A percentile compares a stretch with the other conserved stretches of the same genome.
phyloP scores from a whole-genome alignment of 1,140 invertebrate genomes.

The Cydia fagiglandana region DNA sequence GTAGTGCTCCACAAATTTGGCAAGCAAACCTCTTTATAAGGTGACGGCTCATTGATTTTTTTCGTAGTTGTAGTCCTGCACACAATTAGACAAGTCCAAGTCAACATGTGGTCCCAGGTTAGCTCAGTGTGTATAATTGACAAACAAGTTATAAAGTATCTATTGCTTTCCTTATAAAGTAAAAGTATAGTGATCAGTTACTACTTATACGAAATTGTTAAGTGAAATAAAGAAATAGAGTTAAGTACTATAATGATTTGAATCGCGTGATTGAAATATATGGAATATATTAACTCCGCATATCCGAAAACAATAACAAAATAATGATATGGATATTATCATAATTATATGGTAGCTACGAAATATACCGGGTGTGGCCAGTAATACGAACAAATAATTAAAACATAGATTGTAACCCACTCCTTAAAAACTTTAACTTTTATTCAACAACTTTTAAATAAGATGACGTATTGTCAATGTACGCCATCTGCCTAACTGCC shows the following conservation, averaged over 20 bases:
- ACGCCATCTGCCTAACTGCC: too few relatives aligned
- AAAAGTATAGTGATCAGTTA: not conserved
- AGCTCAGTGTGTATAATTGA: not conserved
- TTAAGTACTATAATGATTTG: too few relatives aligned
- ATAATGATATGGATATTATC: not conserved
- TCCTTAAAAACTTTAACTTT: too few relatives aligned
- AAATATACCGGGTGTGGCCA: too few relatives aligned
- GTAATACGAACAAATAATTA: too few relatives aligned
- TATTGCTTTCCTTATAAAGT: conserved; percentile 2
- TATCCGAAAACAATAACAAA: not conserved
- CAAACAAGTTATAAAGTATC: not conserved
- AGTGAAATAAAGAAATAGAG: too few relatives aligned
- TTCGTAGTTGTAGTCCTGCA: conserved; percentile 41
- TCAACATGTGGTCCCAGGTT: conserved; percentile 51
- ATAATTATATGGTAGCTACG: too few relatives aligned
- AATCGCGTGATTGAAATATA: too few relatives aligned
- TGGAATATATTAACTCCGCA: not conserved
- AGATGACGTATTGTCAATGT: too few relatives aligned
- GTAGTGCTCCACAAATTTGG: conserved; percentile 29
- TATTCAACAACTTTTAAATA: too few relatives aligned
- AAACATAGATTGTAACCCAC: too few relatives aligned
- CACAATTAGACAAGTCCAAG: conserved; percentile 36
- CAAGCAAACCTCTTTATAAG: conserved; percentile 38
- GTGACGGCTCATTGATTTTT: conserved; percentile 11
- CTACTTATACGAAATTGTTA: too few relatives aligned